Percentiles rank a stretch among this genome's conserved stretches.
Conservation (phyloP, 2,888 invertebrate species). For the Agrotis clavis region DNA sequence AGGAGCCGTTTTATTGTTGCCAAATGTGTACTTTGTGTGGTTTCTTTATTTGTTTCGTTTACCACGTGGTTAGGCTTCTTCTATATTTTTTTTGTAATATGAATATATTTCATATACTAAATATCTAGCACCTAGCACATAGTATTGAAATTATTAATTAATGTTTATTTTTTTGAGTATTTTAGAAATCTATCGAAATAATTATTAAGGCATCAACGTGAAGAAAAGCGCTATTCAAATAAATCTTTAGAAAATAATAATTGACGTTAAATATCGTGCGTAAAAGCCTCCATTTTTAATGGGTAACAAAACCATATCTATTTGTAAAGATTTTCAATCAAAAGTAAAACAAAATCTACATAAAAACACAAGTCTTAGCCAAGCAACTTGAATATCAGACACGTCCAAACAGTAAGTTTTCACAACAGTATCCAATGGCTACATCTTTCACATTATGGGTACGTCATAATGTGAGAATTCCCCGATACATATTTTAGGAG, state of each 20-base stretch:
- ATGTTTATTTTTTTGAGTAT: too few relatives aligned
- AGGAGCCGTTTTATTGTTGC: conserved; percentile 1
- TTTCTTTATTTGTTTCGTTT: background rate
- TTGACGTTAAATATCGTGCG: too few relatives aligned
- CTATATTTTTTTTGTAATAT: too few relatives aligned
- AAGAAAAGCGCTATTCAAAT: too few relatives aligned
- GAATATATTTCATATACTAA: too few relatives aligned
- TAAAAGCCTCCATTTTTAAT: too few relatives aligned
- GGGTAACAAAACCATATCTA: background rate
- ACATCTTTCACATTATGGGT: conserved; percentile 38
- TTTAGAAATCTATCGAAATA: too few relatives aligned
- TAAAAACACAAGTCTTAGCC: background rate
- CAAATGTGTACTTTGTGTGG: background rate
- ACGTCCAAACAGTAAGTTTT: conserved; percentile 31
- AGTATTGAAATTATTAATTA: too few relatives aligned
- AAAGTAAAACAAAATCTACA: background rate
- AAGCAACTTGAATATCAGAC: conserved; percentile 24
- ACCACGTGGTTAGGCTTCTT: background rate
- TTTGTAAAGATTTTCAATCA: background rate
- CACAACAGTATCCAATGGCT: conserved; percentile 44
- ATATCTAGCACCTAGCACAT: too few relatives aligned
- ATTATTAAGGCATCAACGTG: too few relatives aligned
- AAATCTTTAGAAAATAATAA: too few relatives aligned
- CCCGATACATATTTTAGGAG: conserved; percentile 76
- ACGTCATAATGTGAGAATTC: conserved; percentile 61